Percentiles rank a stretch among this genome's conserved stretches.
phyloP scores from a whole-genome alignment of 2,888 invertebrate species.

The Pyrochroa serraticornis region DNA sequence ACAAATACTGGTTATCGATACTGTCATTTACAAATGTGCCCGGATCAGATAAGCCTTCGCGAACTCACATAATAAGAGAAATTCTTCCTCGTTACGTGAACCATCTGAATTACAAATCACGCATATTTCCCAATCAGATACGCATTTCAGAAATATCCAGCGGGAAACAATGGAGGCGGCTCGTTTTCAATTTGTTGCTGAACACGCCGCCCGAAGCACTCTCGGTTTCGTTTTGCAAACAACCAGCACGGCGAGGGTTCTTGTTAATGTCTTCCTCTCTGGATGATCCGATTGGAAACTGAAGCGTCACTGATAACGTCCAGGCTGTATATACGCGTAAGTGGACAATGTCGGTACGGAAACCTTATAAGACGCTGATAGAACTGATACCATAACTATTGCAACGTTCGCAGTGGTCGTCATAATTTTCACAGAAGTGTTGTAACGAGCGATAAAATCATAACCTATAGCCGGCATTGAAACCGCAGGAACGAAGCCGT shows the following conservation, averaged over 20 bases:
- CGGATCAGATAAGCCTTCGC: constrained; percentile 44
- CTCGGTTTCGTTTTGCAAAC: not conserved
- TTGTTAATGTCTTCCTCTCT: not conserved
- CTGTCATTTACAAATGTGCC: constrained; percentile 53
- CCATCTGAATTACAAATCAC: constrained; percentile 43
- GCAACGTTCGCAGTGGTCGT: constrained; percentile 8
- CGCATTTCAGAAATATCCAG: constrained; percentile 34
- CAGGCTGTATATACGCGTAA: constrained; percentile 3
- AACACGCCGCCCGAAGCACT: not conserved
- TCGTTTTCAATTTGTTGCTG: not conserved
- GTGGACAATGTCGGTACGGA: constrained; percentile 6
- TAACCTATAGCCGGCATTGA: constrained; percentile 3
- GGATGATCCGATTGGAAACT: constrained; percentile 6
- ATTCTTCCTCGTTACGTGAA: constrained; percentile 37
- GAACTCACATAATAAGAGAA: constrained; percentile 40
- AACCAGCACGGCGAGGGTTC: no score
- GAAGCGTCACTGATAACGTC: constrained; percentile 3
- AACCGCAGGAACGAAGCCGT: not conserved
- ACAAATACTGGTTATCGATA: constrained; percentile 54
- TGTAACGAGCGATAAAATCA: constrained; percentile 8
- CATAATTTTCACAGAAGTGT: constrained; percentile 7
- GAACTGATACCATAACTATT: constrained; percentile 6
- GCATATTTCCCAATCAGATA: constrained; percentile 40
- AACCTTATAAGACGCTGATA: constrained; percentile 6
- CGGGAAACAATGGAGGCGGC: constrained; percentile 31